Conservation (phyloP, 2,888 invertebrate genomes). For the Mayetiola destructor region DNA sequence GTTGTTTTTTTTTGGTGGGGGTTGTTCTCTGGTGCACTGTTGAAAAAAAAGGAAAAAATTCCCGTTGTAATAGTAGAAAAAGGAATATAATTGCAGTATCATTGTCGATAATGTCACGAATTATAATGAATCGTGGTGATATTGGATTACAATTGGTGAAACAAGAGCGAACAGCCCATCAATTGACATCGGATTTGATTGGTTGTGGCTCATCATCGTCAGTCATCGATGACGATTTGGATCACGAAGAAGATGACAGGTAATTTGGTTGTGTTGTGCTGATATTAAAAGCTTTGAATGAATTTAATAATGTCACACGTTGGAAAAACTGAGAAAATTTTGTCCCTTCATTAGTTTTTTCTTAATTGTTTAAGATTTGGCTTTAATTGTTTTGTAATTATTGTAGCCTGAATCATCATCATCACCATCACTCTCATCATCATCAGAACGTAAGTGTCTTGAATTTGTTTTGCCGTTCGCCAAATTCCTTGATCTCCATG, state of each 20-base stretch:
- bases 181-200: slow-evolving; percentile 18
- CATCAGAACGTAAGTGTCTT: background rate
- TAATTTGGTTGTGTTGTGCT: no score
- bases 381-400: no score
- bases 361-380: no score
- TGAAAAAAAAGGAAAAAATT: no score
- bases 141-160: slow-evolving; percentile 20
- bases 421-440: background rate
- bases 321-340: no score
- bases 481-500: background rate
- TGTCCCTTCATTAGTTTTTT: no score
- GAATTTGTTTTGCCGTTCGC: no score
- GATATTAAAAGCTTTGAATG: no score
- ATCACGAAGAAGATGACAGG: slow-evolving; percentile 14
- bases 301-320: background rate
- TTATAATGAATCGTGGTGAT: slow-evolving; percentile 17
- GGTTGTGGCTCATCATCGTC: slow-evolving; percentile 20
- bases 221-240: slow-evolving; percentile 17
- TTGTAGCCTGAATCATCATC: slow-evolving; percentile 15
- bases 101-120: slow-evolving; percentile 5
- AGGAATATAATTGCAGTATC: no score
- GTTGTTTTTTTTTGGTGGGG: no score
- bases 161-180: slow-evolving; percentile 18
- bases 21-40: no score
- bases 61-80: no score